A percentile compares a stretch with the other conserved stretches of the same genome.
Evolutionary conservation across 1,140 invertebrate species (phyloP).

Genomic region (Cryptotermes secundus): DNA sequence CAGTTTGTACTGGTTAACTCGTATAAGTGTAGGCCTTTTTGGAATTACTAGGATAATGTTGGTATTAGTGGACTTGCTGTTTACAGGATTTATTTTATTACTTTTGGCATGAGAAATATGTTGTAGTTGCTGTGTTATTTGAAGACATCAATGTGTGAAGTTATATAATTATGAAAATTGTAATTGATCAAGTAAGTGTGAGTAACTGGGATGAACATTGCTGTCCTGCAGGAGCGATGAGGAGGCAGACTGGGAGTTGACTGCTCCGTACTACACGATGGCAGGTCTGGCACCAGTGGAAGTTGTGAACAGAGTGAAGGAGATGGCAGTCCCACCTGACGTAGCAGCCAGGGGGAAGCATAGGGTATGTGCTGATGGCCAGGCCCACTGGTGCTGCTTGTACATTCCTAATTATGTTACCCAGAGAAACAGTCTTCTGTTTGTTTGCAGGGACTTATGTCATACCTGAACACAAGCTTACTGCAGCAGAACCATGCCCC

Average conservation of each 20-base stretch:
- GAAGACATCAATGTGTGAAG: too few species aligned
- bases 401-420: too few species aligned
- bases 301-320: conserved; percentile 50
- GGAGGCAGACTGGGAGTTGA: conserved; percentile 57
- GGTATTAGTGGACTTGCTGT: too few species aligned
- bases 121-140: too few species aligned
- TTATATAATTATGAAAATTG: background rate
- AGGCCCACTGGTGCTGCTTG: too few species aligned
- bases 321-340: conserved; percentile 34
- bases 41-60: too few species aligned
- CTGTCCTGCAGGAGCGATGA: conserved; percentile 38
- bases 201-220: background rate
- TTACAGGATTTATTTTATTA: too few species aligned
- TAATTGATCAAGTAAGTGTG: background rate
- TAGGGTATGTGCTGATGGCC: background rate
- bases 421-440: conserved; percentile 37
- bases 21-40: too few species aligned
- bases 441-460: conserved; percentile 47
- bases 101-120: too few species aligned
- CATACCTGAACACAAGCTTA: conserved; percentile 54
- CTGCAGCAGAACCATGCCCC: conserved; percentile 24
- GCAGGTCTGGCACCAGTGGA: conserved; percentile 53
- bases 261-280: conserved; percentile 61
- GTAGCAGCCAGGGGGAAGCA: conserved; percentile 40
- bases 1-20: too few species aligned